Base-by-base conservation (phyloP, 1,140 invertebrate genomes). In the Drosophila littoralis region DNA sequence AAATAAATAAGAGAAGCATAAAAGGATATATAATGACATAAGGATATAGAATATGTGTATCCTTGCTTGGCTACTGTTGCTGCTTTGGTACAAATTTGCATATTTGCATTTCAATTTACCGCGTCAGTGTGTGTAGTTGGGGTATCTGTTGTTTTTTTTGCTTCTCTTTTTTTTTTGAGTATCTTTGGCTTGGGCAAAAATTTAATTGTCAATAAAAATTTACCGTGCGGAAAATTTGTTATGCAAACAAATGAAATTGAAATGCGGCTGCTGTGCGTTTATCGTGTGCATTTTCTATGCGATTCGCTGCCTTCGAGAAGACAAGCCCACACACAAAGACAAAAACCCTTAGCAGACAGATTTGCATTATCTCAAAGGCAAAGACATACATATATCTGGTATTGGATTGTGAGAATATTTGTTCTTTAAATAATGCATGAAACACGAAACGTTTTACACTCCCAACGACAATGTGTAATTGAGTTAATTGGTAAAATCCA, bases 161-260 rank as follows among this genome's bases (percentile, higher is more conserved):
- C 0, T 54, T 36, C 50, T 60, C 42, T 65, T 60, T 66, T 57
- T 77, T 73, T 78, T 77, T 35, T 13, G 13, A 1, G 48, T 71
- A 32, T 57, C 28, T 63, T 70, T 50, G 12, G 54, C 66, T 77
- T 78, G 43, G 63, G 54, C 67, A 76, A 76, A 76, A 77, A 91
- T 85, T 90, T 91, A 91, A 91, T 91, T 89, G 90, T 86, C 90
- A 91, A 91, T 91, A 91, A 91, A 91, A 91, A 86, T 91, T 81
- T 80, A 89, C 90, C 73, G 83, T 75, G 90, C 90, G 90, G 90
- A 90, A 91, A 91, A 91, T 91, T 91, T 91, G 85, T 91, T 91
- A 77, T 81, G 79, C 90, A 91, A 91, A 91, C 90, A 91, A 81
- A 77, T 79, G 82, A 82, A 91, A 91, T 88, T 88, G 79, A 75